Conservation (phyloP, 1,140 invertebrate genomes). For the Dendrolimus punctatus region DNA sequence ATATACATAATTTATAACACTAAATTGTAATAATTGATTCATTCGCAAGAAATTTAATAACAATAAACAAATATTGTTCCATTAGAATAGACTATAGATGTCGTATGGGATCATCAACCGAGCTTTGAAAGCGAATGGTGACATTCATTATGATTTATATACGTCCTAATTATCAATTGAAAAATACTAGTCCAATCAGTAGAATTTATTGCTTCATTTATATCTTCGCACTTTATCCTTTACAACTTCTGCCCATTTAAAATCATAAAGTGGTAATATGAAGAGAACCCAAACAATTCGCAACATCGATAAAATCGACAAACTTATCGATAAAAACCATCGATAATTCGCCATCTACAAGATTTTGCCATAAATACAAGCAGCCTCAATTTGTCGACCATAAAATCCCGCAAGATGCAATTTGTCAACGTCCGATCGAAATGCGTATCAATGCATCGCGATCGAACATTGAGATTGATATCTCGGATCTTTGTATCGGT, state of each 20-base stretch:
- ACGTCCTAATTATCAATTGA: neutral
- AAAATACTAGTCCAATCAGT: conserved; percentile 4
- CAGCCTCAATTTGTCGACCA: conserved; percentile 52
- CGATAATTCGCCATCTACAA: conserved; percentile 17
- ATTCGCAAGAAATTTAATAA: no score
- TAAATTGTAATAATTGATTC: no score
- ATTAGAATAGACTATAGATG: no score
- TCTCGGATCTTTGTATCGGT: conserved; percentile 35
- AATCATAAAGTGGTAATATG: no score
- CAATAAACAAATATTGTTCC: no score
- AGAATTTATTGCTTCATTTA: conserved; percentile 12
- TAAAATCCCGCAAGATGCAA: conserved; percentile 43
- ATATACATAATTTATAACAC: no score
- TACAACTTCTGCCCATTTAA: conserved; percentile 5
- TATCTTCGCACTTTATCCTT: conserved; percentile 6
- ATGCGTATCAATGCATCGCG: conserved; percentile 46
- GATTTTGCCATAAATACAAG: conserved; percentile 32
- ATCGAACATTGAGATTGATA: conserved; percentile 33
- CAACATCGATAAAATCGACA: conserved; percentile 14
- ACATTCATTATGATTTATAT: neutral
- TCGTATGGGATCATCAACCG: no score
- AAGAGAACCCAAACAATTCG: conserved; percentile 6
- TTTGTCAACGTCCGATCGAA: conserved; percentile 54
- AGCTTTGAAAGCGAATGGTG: neutral
- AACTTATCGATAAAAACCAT: conserved; percentile 23